Conservation (phyloP, 2,888 invertebrate genomes). For the Colletes collaris region DNA sequence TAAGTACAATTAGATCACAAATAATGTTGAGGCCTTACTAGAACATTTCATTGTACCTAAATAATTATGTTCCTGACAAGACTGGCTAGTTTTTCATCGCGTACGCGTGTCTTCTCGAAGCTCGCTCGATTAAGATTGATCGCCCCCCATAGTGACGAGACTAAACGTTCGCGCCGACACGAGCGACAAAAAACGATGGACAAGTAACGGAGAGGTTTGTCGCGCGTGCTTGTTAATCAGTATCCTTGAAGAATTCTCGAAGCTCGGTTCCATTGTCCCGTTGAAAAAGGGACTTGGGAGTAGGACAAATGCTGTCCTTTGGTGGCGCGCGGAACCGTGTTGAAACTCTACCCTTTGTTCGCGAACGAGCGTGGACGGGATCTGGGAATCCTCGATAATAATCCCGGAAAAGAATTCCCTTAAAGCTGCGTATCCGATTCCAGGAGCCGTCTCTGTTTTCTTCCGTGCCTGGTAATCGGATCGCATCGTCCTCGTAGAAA, state of each 20-base stretch:
- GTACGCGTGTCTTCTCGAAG: too few species aligned
- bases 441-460: conserved; percentile 14
- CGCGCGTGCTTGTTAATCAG: conserved; percentile 8
- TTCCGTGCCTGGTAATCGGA: conserved; percentile 36
- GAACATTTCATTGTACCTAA: too few species aligned
- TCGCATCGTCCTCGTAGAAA: conserved; percentile 46
- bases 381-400: conserved; percentile 18
- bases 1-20: too few species aligned
- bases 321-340: neutral
- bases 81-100: too few species aligned
- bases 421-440: conserved; percentile 18
- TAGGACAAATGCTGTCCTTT: conserved; percentile 1
- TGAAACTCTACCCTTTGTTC: conserved; percentile 19
- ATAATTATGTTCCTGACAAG: too few species aligned
- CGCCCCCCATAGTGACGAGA: neutral
- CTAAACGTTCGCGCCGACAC: neutral
- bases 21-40: too few species aligned
- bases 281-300: neutral
- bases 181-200: neutral
- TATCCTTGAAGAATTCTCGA: conserved; percentile 24
- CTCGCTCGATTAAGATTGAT: conserved; percentile 42
- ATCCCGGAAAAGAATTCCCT: conserved; percentile 35
- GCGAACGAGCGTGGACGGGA: neutral
- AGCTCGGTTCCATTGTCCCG: conserved; percentile 12
- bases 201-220: neutral